These are phyloP conservation scores for Neoarius graeffei DNA, from an alignment of 2,113 vertebrate species.

Conservation along the genomic window DNA sequence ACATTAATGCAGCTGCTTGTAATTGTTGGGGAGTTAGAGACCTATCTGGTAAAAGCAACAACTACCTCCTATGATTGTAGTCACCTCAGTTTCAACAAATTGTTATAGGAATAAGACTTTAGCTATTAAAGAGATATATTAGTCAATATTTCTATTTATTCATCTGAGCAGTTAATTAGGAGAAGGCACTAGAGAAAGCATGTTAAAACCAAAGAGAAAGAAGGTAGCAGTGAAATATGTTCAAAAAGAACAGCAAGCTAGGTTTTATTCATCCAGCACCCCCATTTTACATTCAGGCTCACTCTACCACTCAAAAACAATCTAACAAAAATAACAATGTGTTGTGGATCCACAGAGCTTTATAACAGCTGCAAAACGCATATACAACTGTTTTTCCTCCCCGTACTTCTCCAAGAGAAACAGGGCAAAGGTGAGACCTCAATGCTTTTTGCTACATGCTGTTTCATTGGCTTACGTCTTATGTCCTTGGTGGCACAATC, in stretches of 20 bases:
- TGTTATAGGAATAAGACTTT: background rate
- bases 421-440: background rate
- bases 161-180: background rate
- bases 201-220: background rate
- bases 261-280: background rate
- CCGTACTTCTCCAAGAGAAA: background rate
- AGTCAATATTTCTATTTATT: background rate
- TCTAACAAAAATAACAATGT: background rate
- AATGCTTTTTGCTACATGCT: background rate
- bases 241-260: background rate
- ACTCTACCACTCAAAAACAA: background rate
- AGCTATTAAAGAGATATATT: background rate
- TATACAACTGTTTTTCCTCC: background rate
- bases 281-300: background rate
- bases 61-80: background rate
- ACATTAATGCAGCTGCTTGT: background rate
- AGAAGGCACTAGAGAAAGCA: background rate
- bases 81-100: background rate
- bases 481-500: background rate
- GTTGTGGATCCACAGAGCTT: background rate
- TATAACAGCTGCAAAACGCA: background rate
- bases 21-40: background rate
- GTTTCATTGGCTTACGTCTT: background rate
- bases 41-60: conserved; percentile 16
- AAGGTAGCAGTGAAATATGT: background rate